phyloP scores from a whole-genome alignment of 2,888 invertebrate species.

The Molanna angustata region DNA sequence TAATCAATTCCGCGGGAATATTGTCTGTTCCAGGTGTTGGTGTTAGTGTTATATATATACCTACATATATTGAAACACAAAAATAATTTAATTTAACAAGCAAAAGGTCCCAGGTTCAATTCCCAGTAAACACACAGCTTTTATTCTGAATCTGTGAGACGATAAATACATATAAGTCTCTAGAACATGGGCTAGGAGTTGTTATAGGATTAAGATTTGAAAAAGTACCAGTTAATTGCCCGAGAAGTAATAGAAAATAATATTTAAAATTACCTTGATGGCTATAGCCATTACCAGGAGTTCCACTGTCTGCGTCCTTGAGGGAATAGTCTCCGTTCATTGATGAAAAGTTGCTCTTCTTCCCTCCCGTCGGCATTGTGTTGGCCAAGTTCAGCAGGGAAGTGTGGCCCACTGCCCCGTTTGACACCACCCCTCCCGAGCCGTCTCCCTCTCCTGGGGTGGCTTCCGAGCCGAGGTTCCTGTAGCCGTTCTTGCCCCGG shows the following conservation, averaged over 20 bases:
- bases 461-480: constrained; percentile 36
- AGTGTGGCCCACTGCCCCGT: constrained; percentile 5
- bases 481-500: constrained; percentile 28
- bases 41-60: no score
- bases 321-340: constrained; percentile 42
- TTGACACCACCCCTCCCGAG: not conserved
- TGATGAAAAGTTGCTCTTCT: constrained; percentile 16
- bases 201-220: no score
- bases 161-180: no score
- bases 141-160: no score
- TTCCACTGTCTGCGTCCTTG: constrained; percentile 10
- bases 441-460: constrained; percentile 1
- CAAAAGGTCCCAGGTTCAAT: no score
- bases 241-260: no score
- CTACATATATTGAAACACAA: no score
- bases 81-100: no score
- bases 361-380: constrained; percentile 8
- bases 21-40: no score
- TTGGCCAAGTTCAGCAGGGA: constrained; percentile 12
- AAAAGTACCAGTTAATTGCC: not conserved
- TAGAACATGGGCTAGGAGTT: no score
- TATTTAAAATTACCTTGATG: constrained; percentile 6
- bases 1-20: no score
- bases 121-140: no score
- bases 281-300: constrained; percentile 13